Conservation (phyloP, 2,113 vertebrate genomes). For the Dicrurus megarhynchus region DNA sequence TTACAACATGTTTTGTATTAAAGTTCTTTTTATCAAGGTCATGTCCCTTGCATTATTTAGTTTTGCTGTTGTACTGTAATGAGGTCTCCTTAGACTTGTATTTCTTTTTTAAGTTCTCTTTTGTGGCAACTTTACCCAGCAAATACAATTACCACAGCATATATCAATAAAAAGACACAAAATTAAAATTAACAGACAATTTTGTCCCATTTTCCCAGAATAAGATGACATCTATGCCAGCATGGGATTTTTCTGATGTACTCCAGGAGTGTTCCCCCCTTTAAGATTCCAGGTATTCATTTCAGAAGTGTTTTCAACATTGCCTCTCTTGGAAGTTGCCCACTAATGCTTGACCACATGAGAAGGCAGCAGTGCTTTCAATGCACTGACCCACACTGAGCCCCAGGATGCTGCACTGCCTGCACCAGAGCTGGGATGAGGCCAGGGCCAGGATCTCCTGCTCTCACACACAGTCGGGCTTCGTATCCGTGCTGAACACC, state of each 20-base stretch:
- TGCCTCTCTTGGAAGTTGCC: not conserved
- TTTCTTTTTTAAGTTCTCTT: slow-evolving; percentile 52
- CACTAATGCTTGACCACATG: fast-evolving
- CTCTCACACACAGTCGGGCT: fast-evolving
- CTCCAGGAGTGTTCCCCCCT: not conserved
- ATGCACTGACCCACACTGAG: not conserved
- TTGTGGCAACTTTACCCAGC: slow-evolving; percentile 13
- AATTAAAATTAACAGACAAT: slow-evolving; percentile 11
- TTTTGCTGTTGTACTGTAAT: slow-evolving; percentile 47
- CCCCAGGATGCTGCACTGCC: not conserved
- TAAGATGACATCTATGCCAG: not conserved
- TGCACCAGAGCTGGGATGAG: not conserved
- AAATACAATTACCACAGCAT: slow-evolving; percentile 22
- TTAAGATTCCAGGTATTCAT: not conserved
- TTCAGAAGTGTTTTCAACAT: not conserved
- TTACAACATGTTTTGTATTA: slow-evolving; percentile 56
- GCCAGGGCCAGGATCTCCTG: not conserved
- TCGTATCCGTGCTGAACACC: fast-evolving
- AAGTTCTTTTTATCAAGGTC: slow-evolving; percentile 61
- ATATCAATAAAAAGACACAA: slow-evolving; percentile 38
- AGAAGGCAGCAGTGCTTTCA: not conserved
- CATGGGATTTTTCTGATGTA: not conserved
- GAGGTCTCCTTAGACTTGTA: slow-evolving; percentile 59
- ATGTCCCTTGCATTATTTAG: slow-evolving; percentile 44
- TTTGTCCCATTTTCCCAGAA: not conserved